These are phyloP conservation scores for Streptopelia turtur DNA, from an alignment of 2,797 vertebrate species.

Conservation along the genomic window DNA sequence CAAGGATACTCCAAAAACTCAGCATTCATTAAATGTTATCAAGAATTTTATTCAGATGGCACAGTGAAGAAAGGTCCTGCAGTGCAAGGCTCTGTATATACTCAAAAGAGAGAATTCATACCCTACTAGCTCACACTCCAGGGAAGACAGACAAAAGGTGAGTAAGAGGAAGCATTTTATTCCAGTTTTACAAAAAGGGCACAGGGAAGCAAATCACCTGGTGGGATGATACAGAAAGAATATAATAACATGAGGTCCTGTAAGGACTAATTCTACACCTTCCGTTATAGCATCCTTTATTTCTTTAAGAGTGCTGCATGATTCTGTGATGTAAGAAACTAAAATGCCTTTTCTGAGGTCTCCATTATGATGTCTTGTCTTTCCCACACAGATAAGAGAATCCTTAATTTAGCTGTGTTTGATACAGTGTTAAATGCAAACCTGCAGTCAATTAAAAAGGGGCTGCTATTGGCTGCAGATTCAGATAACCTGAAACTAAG, in stretches of 20 bases:
- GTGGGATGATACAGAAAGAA: background rate
- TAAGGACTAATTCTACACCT: background rate
- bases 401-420: background rate
- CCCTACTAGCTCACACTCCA: background rate
- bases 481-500: background rate
- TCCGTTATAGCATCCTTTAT: background rate
- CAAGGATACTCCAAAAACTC: background rate
- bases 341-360: background rate
- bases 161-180: background rate
- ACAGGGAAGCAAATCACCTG: background rate
- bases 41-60: background rate
- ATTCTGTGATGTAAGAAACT: background rate
- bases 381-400: background rate
- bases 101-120: background rate
- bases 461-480: background rate
- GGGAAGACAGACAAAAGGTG: background rate
- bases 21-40: background rate
- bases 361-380: background rate
- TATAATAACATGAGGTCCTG: background rate
- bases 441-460: background rate
- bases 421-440: background rate
- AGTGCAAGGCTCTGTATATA: background rate
- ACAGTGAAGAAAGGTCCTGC: background rate
- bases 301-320: background rate
- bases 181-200: background rate